Conservation (phyloP, 1,140 invertebrate species). For the Lasaia peninsularis region DNA sequence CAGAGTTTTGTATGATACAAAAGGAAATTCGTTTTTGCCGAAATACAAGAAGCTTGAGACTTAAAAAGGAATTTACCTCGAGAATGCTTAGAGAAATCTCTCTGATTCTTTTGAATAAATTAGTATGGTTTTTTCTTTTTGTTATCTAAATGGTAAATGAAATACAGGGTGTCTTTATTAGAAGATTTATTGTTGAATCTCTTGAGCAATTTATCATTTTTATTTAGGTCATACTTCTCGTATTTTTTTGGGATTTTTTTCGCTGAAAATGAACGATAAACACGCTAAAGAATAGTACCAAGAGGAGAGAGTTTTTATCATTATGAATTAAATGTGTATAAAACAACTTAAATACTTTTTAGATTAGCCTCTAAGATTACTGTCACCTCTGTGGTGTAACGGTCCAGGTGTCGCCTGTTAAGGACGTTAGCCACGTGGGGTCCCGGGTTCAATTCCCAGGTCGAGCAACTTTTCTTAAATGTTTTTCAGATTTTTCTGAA, state of each 20-base stretch:
- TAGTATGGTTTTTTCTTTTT: conserved; percentile 19
- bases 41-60: conserved; percentile 8
- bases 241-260: not conserved
- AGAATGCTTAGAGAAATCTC: conserved; percentile 12
- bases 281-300: no score
- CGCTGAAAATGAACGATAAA: no score
- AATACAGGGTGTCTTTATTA: conserved; percentile 17
- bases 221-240: not conserved
- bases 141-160: conserved; percentile 19
- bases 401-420: no score
- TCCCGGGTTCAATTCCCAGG: no score
- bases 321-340: no score
- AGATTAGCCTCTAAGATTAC: no score
- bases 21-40: not conserved
- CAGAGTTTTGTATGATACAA: not conserved
- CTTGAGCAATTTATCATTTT: conserved; percentile 13
- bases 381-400: no score
- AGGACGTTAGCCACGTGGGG: no score
- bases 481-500: no score
- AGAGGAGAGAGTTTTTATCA: no score
- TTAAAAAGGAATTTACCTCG: conserved; percentile 12
- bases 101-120: conserved; percentile 19
- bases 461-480: no score
- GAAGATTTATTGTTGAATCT: conserved; percentile 10
- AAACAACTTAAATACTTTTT: no score